These are phyloP conservation scores for Salvelinus alpinus DNA, from an alignment of 2,113 vertebrate genomes.

Conservation along the genomic window DNA sequence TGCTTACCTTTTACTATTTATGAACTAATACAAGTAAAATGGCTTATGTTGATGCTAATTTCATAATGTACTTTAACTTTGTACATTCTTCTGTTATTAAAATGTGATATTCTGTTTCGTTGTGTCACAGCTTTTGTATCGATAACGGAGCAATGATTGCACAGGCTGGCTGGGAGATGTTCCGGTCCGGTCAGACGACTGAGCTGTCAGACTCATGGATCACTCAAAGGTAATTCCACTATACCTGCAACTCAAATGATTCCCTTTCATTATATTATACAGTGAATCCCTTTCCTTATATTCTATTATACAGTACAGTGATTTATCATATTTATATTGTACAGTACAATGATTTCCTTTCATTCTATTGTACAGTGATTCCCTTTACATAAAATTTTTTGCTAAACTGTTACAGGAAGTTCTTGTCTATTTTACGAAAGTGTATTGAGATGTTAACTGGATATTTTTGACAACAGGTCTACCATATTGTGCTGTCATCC, in stretches of 20 bases:
- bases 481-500: not conserved
- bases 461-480: not conserved
- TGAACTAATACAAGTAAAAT: no score
- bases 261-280: no score
- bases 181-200: conserved; percentile 79
- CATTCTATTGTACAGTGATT: not conserved
- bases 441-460: no score
- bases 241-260: not conserved
- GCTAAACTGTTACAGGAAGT: no score
- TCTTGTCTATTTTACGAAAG: no score
- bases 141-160: conserved; percentile 95
- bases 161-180: conserved; percentile 94
- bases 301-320: no score
- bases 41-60: no score
- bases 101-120: not conserved
- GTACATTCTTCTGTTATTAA: not conserved
- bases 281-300: no score
- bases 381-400: no score
- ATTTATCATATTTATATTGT: no score
- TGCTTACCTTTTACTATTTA: no score
- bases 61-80: no score
- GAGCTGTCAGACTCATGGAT: conserved; percentile 85
- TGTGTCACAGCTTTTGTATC: conserved; percentile 82
- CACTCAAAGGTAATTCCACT: conserved; percentile 81
- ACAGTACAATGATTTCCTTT: not conserved